Evolutionary conservation across 2,888 invertebrate species (phyloP).

Genomic region (Spodoptera littoralis): DNA sequence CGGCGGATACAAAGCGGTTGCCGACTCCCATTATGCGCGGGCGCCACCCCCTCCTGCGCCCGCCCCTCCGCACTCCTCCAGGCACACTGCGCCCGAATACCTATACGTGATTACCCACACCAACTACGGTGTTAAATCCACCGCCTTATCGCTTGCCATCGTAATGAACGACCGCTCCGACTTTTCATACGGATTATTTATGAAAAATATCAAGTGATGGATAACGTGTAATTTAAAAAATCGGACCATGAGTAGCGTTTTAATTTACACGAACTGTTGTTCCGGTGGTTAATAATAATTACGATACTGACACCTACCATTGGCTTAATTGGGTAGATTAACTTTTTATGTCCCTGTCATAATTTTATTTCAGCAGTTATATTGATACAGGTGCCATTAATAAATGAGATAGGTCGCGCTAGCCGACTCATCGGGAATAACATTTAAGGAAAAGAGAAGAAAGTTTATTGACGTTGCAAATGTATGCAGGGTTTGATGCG

Average conservation of each 20-base stretch:
- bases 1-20: conserved; percentile 85
- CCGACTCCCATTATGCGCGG: conserved; percentile 86
- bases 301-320: conserved; percentile 11
- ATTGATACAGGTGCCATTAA: background rate
- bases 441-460: conserved; percentile 24
- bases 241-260: conserved; percentile 33
- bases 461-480: conserved; percentile 40
- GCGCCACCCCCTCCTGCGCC: conserved; percentile 81
- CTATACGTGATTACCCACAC: conserved; percentile 58
- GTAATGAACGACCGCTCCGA: conserved; percentile 67
- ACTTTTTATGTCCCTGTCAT: background rate
- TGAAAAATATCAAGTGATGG: conserved; percentile 56
- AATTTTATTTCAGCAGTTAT: background rate
- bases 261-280: conserved; percentile 22
- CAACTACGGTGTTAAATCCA: conserved; percentile 69
- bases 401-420: background rate
- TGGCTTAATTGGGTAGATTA: conserved; percentile 9
- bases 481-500: conserved; percentile 26
- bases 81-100: conserved; percentile 58
- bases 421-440: background rate
- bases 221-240: conserved; percentile 56
- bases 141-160: conserved; percentile 75
- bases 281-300: conserved; percentile 32
- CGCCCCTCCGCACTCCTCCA: conserved; percentile 54
- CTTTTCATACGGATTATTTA: conserved; percentile 66